Conservation (phyloP, 2,797 vertebrate species). For the Lithobates pipiens region DNA sequence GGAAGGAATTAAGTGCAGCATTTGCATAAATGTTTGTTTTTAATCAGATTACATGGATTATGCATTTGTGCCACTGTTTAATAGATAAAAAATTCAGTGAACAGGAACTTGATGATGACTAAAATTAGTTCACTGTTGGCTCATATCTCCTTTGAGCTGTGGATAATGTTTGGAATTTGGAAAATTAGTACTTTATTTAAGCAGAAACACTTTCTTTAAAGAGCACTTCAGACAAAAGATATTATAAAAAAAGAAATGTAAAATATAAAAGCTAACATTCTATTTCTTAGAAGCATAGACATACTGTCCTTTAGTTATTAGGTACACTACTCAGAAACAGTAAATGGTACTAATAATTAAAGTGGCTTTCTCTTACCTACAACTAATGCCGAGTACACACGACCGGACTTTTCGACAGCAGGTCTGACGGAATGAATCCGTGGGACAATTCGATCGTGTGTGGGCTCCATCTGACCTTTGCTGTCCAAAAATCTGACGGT, state of each 20-base stretch:
- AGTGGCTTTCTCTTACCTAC: too few species aligned
- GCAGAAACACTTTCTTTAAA: not conserved
- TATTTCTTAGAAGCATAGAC: not conserved
- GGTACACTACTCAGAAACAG: not conserved
- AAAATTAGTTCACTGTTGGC: conserved; percentile 37
- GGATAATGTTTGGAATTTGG: conserved; percentile 28
- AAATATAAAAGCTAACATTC: not conserved
- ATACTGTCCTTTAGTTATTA: not conserved
- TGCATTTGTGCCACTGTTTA: conserved; percentile 30
- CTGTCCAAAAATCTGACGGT: too few species aligned
- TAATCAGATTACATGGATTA: conserved; percentile 56
- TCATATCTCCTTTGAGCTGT: conserved; percentile 36
- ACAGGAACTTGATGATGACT: conserved; percentile 27
- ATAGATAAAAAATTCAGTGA: conserved; percentile 41
- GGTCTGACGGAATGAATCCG: too few species aligned
- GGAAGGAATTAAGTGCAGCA: conserved; percentile 39
- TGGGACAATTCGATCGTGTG: too few species aligned
- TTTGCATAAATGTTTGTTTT: conserved; percentile 55
- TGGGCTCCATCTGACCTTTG: too few species aligned
- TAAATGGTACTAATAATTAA: too few species aligned
- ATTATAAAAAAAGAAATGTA: not conserved
- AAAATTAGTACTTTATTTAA: conserved; percentile 38
- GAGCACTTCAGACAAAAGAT: not conserved
- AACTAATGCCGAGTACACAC: too few species aligned
- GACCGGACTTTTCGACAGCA: too few species aligned